These are phyloP conservation scores for Xestia ashworthii DNA, from an alignment of 2,888 invertebrate genomes.

Conservation along the genomic window DNA sequence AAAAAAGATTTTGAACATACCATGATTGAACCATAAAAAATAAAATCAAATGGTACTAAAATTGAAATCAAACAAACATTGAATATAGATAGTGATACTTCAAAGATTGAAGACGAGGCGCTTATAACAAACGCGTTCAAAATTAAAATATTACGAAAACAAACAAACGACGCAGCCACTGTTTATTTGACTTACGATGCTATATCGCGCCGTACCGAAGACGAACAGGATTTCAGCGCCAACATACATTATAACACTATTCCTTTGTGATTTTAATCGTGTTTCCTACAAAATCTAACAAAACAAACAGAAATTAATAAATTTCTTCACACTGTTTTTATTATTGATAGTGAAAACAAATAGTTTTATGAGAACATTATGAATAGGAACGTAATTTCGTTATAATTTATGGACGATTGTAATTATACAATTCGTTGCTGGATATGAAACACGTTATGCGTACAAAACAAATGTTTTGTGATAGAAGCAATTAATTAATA, in stretches of 20 bases:
- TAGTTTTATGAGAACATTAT: constrained; percentile 48
- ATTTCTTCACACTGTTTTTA: constrained; percentile 61
- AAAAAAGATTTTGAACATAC: constrained; percentile 18
- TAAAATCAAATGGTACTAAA: constrained; percentile 61
- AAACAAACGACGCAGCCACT: constrained; percentile 78
- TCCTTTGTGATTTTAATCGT: constrained; percentile 66
- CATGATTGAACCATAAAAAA: constrained; percentile 43
- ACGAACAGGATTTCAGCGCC: constrained; percentile 70
- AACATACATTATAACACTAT: constrained; percentile 66
- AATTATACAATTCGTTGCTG: constrained; percentile 52
- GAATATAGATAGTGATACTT: constrained; percentile 72
- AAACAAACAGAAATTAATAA: constrained; percentile 66
- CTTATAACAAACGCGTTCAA: constrained; percentile 81
- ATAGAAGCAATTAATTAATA: constrained; percentile 9
- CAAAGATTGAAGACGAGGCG: constrained; percentile 76
- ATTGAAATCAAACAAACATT: constrained; percentile 66
- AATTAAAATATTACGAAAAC: constrained; percentile 87
- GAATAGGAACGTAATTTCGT: constrained; percentile 50
- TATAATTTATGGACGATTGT: constrained; percentile 54
- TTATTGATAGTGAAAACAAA: constrained; percentile 59
- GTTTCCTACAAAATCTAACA: constrained; percentile 54
- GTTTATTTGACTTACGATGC: constrained; percentile 80
- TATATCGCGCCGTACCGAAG: constrained; percentile 81
- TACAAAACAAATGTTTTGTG: constrained; percentile 12
- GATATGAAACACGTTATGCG: constrained; percentile 53